Conservation (phyloP, 2,797 vertebrate genomes). For the Enteromius treurensis region DNA sequence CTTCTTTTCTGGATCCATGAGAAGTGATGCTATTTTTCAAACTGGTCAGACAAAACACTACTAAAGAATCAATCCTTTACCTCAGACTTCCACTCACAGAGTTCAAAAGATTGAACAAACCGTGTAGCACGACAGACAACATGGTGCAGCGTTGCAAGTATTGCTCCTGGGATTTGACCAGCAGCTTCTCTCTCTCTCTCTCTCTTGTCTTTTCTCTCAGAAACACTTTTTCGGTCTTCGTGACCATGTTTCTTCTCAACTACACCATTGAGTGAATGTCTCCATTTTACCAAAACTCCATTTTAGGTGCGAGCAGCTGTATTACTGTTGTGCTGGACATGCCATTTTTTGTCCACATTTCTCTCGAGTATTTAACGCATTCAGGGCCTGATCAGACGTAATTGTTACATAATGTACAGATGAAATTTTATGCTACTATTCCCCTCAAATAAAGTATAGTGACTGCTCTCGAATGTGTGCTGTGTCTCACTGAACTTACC, state of each 20-base stretch:
- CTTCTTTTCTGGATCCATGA: slow-evolving; percentile 55
- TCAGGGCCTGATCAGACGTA: slow-evolving; percentile 81
- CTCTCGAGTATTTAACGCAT: slow-evolving; percentile 71
- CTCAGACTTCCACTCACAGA: slow-evolving; percentile 76
- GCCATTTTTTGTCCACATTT: slow-evolving; percentile 69
- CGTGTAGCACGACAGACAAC: slow-evolving; percentile 54
- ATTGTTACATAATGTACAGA: slow-evolving; percentile 96
- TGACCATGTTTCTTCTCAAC: slow-evolving; percentile 79
- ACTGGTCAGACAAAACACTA: slow-evolving; percentile 62
- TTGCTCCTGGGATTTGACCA: slow-evolving; percentile 77
- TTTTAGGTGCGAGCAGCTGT: slow-evolving; percentile 82
- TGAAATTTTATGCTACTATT: slow-evolving; percentile 87
- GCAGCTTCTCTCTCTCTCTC: slow-evolving; percentile 68
- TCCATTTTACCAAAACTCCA: slow-evolving; percentile 64
- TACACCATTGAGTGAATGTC: slow-evolving; percentile 77
- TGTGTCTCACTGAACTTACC: slow-evolving; percentile 5
- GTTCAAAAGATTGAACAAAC: slow-evolving; percentile 42
- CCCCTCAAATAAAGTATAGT: slow-evolving; percentile 83
- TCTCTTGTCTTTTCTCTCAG: slow-evolving; percentile 58
- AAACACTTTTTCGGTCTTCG: slow-evolving; percentile 48
- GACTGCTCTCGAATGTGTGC: slow-evolving; percentile 74
- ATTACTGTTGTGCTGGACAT: slow-evolving; percentile 82
- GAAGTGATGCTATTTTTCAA: slow-evolving; percentile 53
- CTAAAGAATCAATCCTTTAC: slow-evolving; percentile 80
- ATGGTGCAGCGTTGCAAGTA: slow-evolving; percentile 50